Conservation (phyloP, 2,888 invertebrate genomes). For the Spodoptera littoralis region DNA sequence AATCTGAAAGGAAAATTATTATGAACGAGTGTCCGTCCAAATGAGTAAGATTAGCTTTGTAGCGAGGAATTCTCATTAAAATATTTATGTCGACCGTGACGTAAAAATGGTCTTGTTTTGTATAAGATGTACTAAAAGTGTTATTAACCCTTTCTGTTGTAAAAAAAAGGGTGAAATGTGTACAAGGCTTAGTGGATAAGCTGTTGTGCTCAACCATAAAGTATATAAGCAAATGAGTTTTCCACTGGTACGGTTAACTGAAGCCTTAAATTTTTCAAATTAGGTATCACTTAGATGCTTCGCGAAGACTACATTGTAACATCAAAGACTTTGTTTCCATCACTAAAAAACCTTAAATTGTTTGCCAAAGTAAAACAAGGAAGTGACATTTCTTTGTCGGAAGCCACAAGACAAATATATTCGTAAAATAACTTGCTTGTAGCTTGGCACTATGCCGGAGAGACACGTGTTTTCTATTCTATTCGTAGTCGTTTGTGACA, state of each 20-base stretch:
- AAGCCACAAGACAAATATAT: slow-evolving; percentile 19
- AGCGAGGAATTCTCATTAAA: slow-evolving; percentile 68
- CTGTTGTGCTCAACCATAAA: too few relatives aligned
- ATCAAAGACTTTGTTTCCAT: too few relatives aligned
- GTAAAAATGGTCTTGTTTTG: slow-evolving; percentile 63
- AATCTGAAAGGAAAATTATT: slow-evolving; percentile 71
- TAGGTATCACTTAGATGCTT: too few relatives aligned
- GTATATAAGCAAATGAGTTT: too few relatives aligned
- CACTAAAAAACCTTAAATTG: too few relatives aligned
- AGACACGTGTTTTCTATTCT: slow-evolving; percentile 45
- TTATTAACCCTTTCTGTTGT: slow-evolving; percentile 14
- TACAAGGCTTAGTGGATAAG: too few relatives aligned
- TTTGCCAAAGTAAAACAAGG: too few relatives aligned
- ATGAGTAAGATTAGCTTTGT: slow-evolving; percentile 74
- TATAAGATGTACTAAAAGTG: slow-evolving; percentile 36
- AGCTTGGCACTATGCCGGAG: slow-evolving; percentile 28
- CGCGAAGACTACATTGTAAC: too few relatives aligned
- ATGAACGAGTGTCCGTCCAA: slow-evolving; percentile 70
- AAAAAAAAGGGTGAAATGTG: background rate
- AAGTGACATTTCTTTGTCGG: slow-evolving; percentile 2
- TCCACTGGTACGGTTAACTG: too few relatives aligned
- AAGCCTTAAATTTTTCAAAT: too few relatives aligned
- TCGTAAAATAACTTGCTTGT: slow-evolving; percentile 7
- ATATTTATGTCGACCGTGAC: slow-evolving; percentile 70
- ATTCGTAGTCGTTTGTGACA: slow-evolving; percentile 36